Evolutionary conservation across 2,797 vertebrate genomes (phyloP).

Genomic region (Sebastes miniatus): DNA sequence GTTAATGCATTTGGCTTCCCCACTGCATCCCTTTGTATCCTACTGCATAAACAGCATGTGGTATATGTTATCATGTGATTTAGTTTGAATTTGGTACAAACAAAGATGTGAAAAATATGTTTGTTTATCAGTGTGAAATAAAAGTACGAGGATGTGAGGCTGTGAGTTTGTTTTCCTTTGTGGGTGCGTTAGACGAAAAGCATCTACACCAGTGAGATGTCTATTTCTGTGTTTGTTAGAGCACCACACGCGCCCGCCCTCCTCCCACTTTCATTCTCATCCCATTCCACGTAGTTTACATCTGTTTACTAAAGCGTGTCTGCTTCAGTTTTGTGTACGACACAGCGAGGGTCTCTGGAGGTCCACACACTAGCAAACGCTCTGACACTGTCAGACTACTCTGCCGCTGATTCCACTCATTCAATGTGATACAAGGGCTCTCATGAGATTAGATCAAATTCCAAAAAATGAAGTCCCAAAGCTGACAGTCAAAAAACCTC

Average conservation of each 20-base stretch:
- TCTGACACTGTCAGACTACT: constrained; percentile 14
- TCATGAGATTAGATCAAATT: constrained; percentile 32
- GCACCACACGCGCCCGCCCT: constrained; percentile 1
- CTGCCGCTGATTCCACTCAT: constrained; percentile 1
- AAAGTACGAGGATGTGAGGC: background rate
- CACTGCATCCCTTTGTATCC: background rate
- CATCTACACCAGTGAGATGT: constrained; percentile 25
- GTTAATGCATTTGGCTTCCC: background rate
- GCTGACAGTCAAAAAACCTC: background rate
- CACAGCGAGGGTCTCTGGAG: constrained; percentile 51
- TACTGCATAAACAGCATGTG: background rate
- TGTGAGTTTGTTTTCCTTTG: background rate
- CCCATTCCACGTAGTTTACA: constrained; percentile 58
- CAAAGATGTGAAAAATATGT: background rate
- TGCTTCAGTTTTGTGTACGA: constrained; percentile 45
- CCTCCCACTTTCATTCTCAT: constrained; percentile 30
- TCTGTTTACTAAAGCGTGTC: constrained; percentile 66
- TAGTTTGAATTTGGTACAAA: background rate
- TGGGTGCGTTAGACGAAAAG: background rate
- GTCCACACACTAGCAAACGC: constrained; percentile 13
- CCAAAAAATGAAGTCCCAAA: background rate
- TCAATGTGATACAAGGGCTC: constrained; percentile 20
- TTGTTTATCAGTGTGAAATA: background rate
- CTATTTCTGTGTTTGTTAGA: constrained; percentile 39
- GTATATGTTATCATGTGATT: background rate